Percentiles rank a stretch among this genome's conserved stretches.
Conservation (phyloP, 2,113 vertebrate genomes). For the Perca flavescens region DNA sequence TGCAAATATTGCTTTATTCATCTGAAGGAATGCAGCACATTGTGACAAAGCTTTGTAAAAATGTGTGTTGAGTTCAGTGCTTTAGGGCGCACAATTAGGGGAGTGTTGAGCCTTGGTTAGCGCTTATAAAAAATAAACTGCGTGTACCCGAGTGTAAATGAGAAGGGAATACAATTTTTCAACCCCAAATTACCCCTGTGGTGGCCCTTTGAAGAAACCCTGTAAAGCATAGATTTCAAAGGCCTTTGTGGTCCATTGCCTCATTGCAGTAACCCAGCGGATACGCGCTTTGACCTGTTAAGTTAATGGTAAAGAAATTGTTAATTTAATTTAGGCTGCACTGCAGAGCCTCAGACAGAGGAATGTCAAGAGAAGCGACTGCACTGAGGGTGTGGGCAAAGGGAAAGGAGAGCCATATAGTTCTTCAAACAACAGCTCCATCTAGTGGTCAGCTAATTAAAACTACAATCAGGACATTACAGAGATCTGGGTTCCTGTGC, state of each 20-base stretch:
- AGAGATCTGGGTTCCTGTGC: background rate
- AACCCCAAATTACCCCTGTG: background rate
- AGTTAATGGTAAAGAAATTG: slow-evolving; percentile 6
- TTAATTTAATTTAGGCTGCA: slow-evolving; percentile 9
- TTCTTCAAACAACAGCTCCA: slow-evolving; percentile 72
- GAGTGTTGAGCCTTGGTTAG: background rate
- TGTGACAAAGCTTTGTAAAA: background rate
- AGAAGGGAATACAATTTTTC: background rate
- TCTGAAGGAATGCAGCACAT: background rate
- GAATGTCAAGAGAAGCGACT: slow-evolving; percentile 15
- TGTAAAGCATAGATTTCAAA: background rate
- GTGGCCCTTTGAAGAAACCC: background rate
- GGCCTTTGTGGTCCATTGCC: background rate
- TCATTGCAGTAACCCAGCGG: background rate
- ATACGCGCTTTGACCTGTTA: background rate
- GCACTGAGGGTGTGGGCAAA: slow-evolving; percentile 41
- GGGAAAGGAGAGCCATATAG: background rate
- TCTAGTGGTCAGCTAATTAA: slow-evolving; percentile 50
- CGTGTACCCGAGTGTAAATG: background rate
- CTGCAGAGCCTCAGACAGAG: slow-evolving; percentile 37
- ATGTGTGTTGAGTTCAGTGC: background rate
- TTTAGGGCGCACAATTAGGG: background rate
- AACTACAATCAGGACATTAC: background rate
- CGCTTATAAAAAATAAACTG: background rate
- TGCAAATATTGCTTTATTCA: background rate